Evolutionary conservation across 2,113 vertebrate genomes (phyloP).

Genomic region (Hypocryptadius cinnamomeus): DNA sequence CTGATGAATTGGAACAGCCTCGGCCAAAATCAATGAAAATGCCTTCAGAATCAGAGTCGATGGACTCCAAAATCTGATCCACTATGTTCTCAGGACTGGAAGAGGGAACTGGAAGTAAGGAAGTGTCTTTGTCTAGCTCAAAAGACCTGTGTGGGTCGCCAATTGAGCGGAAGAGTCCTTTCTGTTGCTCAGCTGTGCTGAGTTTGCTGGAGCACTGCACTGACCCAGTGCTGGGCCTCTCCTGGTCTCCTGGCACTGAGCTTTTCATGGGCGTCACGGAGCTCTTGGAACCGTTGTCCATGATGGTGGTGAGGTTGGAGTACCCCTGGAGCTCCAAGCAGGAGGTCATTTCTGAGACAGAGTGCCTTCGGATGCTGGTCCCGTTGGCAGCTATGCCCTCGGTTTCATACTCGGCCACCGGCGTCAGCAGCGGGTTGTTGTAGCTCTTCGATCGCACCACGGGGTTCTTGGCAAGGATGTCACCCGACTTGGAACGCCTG

Average conservation of each 20-base stretch:
- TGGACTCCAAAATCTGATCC: slow-evolving; percentile 79
- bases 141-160: slow-evolving; percentile 33
- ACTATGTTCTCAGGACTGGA: slow-evolving; percentile 81
- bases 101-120: slow-evolving; percentile 62
- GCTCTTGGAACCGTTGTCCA: slow-evolving; percentile 59
- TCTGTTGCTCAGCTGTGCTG: slow-evolving; percentile 23
- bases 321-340: slow-evolving; percentile 80
- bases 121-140: slow-evolving; percentile 65
- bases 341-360: slow-evolving; percentile 88
- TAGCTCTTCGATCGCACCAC: slow-evolving; percentile 94
- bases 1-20: slow-evolving; percentile 57
- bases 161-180: slow-evolving; percentile 48
- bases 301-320: slow-evolving; percentile 55
- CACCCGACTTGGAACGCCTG: slow-evolving; percentile 69
- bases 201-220: slow-evolving; percentile 35
- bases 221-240: neutral
- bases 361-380: slow-evolving; percentile 80
- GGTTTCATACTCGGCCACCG: slow-evolving; percentile 81
- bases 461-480: slow-evolving; percentile 77
- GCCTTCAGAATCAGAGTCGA: slow-evolving; percentile 83
- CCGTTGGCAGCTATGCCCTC: slow-evolving; percentile 65
- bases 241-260: neutral
- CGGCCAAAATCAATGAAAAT: slow-evolving; percentile 89
- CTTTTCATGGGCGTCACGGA: slow-evolving; percentile 11
- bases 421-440: slow-evolving; percentile 89